Percentiles rank a stretch among this genome's conserved stretches.
Evolutionary conservation across 2,797 vertebrate genomes (phyloP).

Genomic region (Eidolon dupreanum): DNA sequence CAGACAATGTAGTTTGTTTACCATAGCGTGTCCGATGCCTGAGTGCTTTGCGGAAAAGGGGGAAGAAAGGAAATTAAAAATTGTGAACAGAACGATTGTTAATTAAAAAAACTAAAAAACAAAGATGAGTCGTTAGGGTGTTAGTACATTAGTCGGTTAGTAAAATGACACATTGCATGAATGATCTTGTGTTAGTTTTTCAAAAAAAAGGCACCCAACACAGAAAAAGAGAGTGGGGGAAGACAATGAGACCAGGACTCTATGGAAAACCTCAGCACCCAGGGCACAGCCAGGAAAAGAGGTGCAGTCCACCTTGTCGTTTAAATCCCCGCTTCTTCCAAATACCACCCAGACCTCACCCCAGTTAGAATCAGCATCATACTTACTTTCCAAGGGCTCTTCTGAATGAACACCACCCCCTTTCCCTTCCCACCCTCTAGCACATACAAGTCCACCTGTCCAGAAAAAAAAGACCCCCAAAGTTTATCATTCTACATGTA

Average conservation of each 20-base stretch:
- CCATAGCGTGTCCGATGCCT: conserved; percentile 96
- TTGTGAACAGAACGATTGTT: conserved; percentile 92
- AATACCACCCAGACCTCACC: not conserved
- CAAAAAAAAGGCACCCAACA: conserved; percentile 91
- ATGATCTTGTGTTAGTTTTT: conserved; percentile 95
- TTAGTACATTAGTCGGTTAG: conserved; percentile 99
- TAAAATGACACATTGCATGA: conserved; percentile 97
- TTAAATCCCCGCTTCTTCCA: conserved; percentile 48
- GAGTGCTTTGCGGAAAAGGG: conserved; percentile 97
- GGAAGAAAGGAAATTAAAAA: conserved; percentile 97
- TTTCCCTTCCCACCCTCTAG: conserved; percentile 59
- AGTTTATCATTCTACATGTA: not conserved
- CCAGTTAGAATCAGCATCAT: conserved; percentile 65
- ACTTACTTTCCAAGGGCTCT: conserved; percentile 83
- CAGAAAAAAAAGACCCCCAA: conserved; percentile 56
- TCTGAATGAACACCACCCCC: conserved; percentile 17
- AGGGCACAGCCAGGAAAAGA: conserved; percentile 55
- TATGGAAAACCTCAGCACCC: conserved; percentile 81
- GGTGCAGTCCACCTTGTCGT: conserved; percentile 61
- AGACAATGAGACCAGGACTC: conserved; percentile 87
- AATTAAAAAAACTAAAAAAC: conserved; percentile 96
- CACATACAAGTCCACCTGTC: not conserved
- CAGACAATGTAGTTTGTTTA: conserved; percentile 99
- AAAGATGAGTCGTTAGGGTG: conserved; percentile 98
- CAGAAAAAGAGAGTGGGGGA: conserved; percentile 87